Evolutionary conservation across 2,113 vertebrate species (phyloP), one percentile per base, ranked within the genome.

Genomic region (Apus apus): DNA sequence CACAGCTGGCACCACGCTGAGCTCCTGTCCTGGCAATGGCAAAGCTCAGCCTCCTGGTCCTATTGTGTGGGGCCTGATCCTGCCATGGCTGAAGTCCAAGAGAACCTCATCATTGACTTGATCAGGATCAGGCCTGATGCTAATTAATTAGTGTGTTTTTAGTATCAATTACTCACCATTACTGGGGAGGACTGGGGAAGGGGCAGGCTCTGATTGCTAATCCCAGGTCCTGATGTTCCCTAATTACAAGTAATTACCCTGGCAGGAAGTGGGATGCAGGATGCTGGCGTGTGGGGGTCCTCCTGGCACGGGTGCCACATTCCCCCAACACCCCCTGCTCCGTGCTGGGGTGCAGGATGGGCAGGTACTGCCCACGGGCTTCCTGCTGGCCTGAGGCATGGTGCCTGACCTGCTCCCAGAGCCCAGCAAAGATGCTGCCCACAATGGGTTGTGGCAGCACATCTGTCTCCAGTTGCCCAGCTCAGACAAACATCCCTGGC

Each of bases 81-180:
- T 78, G 61, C 62, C 8, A 13, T 14, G 29, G 85, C 89, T 86
- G 80, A 70, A 48, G 68, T 88, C 83, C 95, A 82, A 93, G 51
- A 26, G 29, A 88, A 25, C 36, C 38, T 89, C 65, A 32, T 91
- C 88, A 65, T 61, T 78, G 68, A 32, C 68, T 75, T 17, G 46
- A 84, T 94, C 94, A 90, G 94, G 76, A 96, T 94, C 58, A 61
- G 94, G 79, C 93, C 95, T 76, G 45, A 56, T 2, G 16, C 40
- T 21, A 96, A 94, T 94, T 95, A 97, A 96, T 96, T 96, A 95
- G 50, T 75, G 67, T 65, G 80, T 68, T 91, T 91, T 95, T 96
- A 92, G 88, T 89, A 84, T 94, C 94, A 96, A 93, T 96, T 96
- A 96, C 85, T 91, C 92, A 76, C 70, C 83, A 66, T 93, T 92